Conservation (phyloP, 2,113 vertebrate species). For the Cebus imitator region DNA sequence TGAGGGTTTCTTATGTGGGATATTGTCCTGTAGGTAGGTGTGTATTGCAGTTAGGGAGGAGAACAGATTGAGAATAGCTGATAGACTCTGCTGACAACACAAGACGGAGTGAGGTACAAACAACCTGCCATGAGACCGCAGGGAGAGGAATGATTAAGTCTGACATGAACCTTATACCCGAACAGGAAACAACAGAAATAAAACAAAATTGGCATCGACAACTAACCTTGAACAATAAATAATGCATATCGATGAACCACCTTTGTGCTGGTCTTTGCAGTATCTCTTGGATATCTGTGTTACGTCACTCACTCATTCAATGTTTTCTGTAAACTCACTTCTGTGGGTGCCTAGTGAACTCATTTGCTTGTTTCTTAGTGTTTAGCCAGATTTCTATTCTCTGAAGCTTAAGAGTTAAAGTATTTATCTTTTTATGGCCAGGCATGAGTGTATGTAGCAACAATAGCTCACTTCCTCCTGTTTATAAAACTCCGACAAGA, state of each 20-base stretch:
- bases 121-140: not conserved
- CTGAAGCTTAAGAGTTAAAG: not conserved
- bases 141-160: slow-evolving; percentile 19
- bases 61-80: not conserved
- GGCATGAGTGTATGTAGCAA: slow-evolving; percentile 26
- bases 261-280: not conserved
- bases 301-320: not conserved
- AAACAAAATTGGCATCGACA: not conserved
- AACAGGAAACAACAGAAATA: not conserved
- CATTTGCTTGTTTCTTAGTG: not conserved
- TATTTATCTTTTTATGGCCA: slow-evolving; percentile 11
- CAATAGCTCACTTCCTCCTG: slow-evolving; percentile 51
- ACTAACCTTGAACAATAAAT: not conserved
- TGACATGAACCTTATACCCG: not conserved
- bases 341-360: not conserved
- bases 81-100: not conserved
- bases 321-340: not conserved
- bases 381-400: not conserved
- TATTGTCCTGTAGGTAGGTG: too few species aligned
- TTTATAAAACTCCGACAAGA: slow-evolving; percentile 51
- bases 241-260: not conserved
- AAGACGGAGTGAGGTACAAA: not conserved
- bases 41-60: not conserved
- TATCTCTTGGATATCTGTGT: not conserved
- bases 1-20: not conserved